Percentiles rank a stretch among this genome's conserved stretches.
Conservation (phyloP, 1,140 invertebrate genomes). For the Nymphalis io region DNA sequence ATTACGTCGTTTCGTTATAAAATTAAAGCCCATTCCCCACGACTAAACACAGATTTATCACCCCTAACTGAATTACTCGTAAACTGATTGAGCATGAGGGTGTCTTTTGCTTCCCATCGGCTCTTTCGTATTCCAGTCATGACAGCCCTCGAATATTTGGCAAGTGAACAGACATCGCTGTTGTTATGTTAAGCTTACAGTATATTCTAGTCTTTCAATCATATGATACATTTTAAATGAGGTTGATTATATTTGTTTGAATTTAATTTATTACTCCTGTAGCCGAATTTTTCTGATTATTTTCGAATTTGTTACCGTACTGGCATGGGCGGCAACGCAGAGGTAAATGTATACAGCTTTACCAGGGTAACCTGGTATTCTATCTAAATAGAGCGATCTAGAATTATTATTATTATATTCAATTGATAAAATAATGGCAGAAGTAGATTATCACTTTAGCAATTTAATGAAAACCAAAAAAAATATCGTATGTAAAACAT, state of each 20-base stretch:
- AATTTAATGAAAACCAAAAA: too few relatives aligned
- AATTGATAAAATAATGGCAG: too few relatives aligned
- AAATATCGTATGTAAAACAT: too few relatives aligned
- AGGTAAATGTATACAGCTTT: too few relatives aligned
- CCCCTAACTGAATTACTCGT: conserved; percentile 72
- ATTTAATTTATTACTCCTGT: too few relatives aligned
- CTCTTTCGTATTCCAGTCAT: conserved; percentile 58
- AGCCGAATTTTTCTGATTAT: too few relatives aligned
- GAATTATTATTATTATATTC: too few relatives aligned
- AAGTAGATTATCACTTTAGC: too few relatives aligned
- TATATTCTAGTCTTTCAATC: neutral
- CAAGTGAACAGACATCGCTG: conserved; percentile 5
- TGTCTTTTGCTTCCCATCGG: conserved; percentile 41
- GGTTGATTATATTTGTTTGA: neutral
- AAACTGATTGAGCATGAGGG: conserved; percentile 68
- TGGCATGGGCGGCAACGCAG: too few relatives aligned
- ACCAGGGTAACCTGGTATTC: too few relatives aligned
- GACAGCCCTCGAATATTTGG: conserved; percentile 37
- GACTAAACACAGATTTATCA: conserved; percentile 74
- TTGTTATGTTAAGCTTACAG: neutral
- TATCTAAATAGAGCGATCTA: too few relatives aligned
- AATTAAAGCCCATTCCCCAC: conserved; percentile 58
- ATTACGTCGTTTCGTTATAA: conserved; percentile 62
- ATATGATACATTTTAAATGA: neutral
- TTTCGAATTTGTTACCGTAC: too few relatives aligned